Conservation (phyloP, 2,888 invertebrate genomes). For the Yponomeuta sedellus region DNA sequence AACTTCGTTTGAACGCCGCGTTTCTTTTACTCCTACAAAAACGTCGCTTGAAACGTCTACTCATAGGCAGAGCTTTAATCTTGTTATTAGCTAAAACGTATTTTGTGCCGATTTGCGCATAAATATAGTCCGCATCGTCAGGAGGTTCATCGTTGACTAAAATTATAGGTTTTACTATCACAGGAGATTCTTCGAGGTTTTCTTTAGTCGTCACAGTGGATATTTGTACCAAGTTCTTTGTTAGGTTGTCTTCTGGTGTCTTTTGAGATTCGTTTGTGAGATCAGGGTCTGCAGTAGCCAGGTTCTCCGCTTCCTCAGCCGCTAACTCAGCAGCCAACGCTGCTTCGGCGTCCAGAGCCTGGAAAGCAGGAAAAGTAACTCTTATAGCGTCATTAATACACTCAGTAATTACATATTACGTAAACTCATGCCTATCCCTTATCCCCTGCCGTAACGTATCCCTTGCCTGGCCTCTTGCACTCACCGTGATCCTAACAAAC, state of each 20-base stretch:
- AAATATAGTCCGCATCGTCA: constrained; percentile 59
- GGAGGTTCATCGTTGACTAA: constrained; percentile 61
- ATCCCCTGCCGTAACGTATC: too few species aligned
- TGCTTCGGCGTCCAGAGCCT: constrained; percentile 57
- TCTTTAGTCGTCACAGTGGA: background rate
- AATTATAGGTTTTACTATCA: constrained; percentile 51
- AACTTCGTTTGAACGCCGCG: constrained; percentile 61
- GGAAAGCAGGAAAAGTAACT: constrained; percentile 21
- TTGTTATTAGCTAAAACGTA: constrained; percentile 29
- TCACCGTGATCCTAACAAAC: too few species aligned
- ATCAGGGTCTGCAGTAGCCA: constrained; percentile 36
- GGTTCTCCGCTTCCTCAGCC: constrained; percentile 17
- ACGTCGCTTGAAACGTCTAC: constrained; percentile 53
- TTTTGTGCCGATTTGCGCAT: background rate
- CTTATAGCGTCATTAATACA: too few species aligned
- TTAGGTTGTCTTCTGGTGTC: constrained; percentile 29
- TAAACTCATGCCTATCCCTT: too few species aligned
- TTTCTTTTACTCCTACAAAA: constrained; percentile 55
- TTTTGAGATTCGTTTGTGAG: constrained; percentile 43
- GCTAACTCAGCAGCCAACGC: constrained; percentile 40
- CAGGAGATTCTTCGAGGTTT: constrained; percentile 29
- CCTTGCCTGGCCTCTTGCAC: too few species aligned
- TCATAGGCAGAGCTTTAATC: constrained; percentile 46
- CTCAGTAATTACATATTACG: too few species aligned
- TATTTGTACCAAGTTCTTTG: constrained; percentile 29